Percentiles rank a stretch among this genome's conserved stretches.
These are phyloP conservation scores for Phainopepla nitens DNA, from an alignment of 2,113 vertebrate species.

Conservation along the genomic window DNA sequence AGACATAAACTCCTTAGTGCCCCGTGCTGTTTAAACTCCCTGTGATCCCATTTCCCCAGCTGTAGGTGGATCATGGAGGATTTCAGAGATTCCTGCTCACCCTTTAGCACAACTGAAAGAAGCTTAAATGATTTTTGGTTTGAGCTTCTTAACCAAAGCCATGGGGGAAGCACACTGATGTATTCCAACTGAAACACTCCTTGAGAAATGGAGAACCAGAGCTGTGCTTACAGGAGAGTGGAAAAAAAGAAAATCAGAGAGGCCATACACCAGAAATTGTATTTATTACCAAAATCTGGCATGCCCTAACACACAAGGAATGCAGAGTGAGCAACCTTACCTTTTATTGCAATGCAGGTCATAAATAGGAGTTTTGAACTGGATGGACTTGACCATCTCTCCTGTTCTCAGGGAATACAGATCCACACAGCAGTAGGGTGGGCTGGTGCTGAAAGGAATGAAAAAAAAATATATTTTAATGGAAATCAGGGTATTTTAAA, in stretches of 20 bases:
- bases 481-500: background rate
- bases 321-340: conserved; percentile 56
- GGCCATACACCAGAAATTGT: background rate
- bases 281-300: background rate
- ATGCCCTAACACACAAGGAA: background rate
- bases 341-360: conserved; percentile 95
- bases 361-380: conserved; percentile 98
- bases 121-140: background rate
- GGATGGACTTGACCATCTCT: conserved; percentile 98
- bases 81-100: background rate
- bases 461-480: background rate
- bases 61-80: background rate
- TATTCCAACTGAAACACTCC: background rate
- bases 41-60: background rate
- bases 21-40: background rate
- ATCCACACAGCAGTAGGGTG: conserved; percentile 94
- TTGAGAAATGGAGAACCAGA: background rate
- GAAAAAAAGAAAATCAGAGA: background rate
- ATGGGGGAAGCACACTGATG: background rate
- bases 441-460: conserved; percentile 81
- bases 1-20: background rate
- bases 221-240: background rate
- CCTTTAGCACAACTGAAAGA: background rate
- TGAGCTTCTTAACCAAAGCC: conserved; percentile 3
- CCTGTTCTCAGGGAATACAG: conserved; percentile 92